Percentiles rank a stretch among this genome's conserved stretches.
These are phyloP conservation scores for Falco concolor DNA, from an alignment of 2,797 vertebrate species.

Conservation along the genomic window DNA sequence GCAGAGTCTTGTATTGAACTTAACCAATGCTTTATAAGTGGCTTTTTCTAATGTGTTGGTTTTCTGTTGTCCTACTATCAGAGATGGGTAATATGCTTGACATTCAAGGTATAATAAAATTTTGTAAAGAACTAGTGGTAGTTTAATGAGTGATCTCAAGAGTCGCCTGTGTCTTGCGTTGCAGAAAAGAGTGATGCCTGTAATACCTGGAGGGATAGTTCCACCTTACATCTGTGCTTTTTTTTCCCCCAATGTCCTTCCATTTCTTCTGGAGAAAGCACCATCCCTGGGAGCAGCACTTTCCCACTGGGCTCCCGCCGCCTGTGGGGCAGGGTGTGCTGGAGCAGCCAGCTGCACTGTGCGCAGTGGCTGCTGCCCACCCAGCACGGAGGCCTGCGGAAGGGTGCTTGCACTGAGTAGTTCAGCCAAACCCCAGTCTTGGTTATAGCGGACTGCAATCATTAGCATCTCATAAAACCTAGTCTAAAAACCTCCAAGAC, in stretches of 20 bases:
- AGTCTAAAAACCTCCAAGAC: not conserved
- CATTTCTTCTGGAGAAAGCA: not conserved
- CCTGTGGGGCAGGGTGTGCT: not conserved
- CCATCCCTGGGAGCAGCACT: not conserved
- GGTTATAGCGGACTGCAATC: not conserved
- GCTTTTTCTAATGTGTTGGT: conserved; percentile 37
- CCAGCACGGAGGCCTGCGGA: accelerated
- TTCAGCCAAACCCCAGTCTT: not conserved
- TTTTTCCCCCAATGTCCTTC: not conserved
- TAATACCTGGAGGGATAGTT: not conserved
- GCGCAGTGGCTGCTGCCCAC: not conserved
- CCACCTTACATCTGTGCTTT: not conserved
- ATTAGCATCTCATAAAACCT: not conserved
- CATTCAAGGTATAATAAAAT: conserved; percentile 72
- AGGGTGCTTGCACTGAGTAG: not conserved
- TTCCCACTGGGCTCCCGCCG: not conserved
- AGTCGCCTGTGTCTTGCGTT: not conserved
- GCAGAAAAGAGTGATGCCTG: not conserved
- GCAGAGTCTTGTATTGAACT: conserved; percentile 43
- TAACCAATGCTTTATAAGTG: conserved; percentile 1
- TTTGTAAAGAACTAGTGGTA: conserved; percentile 33
- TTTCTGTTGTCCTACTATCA: conserved; percentile 44
- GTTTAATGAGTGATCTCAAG: not conserved
- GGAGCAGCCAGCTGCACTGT: not conserved
- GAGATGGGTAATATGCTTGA: conserved; percentile 60